Conservation (phyloP, 2,797 vertebrate species). For the Crypturellus tataupa region DNA sequence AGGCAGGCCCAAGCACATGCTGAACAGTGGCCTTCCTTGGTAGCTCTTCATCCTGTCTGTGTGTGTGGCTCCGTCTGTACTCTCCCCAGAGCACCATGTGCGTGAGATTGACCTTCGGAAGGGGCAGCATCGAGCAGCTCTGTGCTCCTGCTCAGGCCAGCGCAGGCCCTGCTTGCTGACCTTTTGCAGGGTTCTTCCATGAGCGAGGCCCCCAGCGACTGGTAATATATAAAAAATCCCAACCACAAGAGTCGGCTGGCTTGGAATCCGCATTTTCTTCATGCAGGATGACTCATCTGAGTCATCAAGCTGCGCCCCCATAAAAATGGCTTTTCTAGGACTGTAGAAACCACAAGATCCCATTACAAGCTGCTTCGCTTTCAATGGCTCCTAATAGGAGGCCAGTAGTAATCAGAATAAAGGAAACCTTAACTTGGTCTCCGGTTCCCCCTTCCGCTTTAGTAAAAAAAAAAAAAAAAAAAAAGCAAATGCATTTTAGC, state of each 20-base stretch:
- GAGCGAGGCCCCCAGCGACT: neutral
- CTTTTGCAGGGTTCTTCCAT: neutral
- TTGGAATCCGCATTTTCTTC: neutral
- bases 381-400: constrained; percentile 28
- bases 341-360: constrained; percentile 51
- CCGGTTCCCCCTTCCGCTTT: neutral
- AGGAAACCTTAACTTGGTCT: constrained; percentile 67
- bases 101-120: neutral
- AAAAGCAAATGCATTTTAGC: constrained; percentile 26
- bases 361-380: constrained; percentile 41
- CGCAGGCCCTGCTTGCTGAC: neutral
- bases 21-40: neutral
- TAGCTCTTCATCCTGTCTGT: neutral
- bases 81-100: rapidly evolving
- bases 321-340: constrained; percentile 66
- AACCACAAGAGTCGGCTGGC: neutral
- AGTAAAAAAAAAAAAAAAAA: neutral
- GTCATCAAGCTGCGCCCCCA: neutral
- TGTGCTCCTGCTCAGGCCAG: neutral
- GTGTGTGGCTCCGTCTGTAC: neutral
- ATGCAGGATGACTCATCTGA: constrained; percentile 41
- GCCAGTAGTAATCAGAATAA: constrained; percentile 25
- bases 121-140: neutral
- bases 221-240: neutral
- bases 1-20: neutral